phyloP scores from a whole-genome alignment of 1,140 invertebrate species.

The Rhagoletis pomonella region DNA sequence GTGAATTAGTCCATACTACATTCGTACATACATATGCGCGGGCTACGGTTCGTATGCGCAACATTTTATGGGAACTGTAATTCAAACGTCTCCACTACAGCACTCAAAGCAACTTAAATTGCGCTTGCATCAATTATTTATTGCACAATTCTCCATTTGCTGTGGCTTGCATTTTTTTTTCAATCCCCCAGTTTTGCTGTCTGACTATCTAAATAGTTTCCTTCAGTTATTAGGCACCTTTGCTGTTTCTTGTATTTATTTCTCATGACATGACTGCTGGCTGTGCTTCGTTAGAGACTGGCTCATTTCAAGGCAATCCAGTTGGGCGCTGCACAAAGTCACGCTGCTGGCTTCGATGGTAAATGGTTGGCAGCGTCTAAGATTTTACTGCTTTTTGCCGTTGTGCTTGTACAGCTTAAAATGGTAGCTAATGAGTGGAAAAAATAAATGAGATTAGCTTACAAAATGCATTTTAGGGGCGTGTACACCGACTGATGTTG shows the following conservation, averaged over 20 bases:
- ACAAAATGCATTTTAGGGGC: no score
- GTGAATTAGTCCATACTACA: not conserved
- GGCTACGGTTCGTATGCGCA: no score
- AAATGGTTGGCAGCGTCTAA: not conserved
- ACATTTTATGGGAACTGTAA: no score
- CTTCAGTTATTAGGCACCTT: not conserved
- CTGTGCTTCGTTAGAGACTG: not conserved
- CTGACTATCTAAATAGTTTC: constrained; percentile 3
- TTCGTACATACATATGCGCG: not conserved
- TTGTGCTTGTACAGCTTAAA: not conserved
- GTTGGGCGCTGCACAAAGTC: not conserved
- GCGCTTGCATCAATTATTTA: constrained; percentile 13
- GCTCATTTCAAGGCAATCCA: constrained; percentile 21
- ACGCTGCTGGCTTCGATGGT: not conserved
- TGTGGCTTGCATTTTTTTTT: not conserved
- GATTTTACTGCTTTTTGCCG: not conserved
- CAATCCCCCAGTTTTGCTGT: not conserved
- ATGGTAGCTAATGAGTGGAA: not conserved
- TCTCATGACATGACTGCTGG: not conserved
- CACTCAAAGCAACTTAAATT: not conserved
- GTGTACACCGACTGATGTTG: no score
- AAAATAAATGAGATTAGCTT: not conserved
- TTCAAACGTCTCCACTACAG: no score
- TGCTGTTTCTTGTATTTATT: not conserved
- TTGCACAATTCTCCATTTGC: not conserved